These are phyloP conservation scores for Panurus biarmicus DNA, from an alignment of 2,113 vertebrate species.

Conservation along the genomic window DNA sequence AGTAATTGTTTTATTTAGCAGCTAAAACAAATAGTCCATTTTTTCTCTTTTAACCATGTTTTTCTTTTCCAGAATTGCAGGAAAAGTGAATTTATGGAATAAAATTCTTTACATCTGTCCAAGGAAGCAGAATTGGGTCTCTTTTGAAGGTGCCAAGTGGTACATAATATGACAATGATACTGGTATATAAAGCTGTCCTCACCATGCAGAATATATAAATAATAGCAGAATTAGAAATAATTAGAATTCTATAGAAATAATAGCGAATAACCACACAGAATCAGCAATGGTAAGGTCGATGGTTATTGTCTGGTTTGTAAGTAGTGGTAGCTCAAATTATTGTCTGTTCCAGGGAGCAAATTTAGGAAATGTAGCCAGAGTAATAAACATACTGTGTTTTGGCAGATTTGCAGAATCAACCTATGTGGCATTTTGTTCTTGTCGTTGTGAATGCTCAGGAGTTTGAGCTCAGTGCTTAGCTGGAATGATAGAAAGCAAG, in stretches of 20 bases:
- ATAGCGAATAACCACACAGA: background rate
- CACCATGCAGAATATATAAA: background rate
- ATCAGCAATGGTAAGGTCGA: background rate
- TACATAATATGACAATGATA: background rate
- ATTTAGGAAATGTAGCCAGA: background rate
- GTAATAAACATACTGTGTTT: background rate
- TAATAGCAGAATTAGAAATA: background rate
- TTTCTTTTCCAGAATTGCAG: slow-evolving; percentile 59
- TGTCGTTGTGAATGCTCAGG: background rate
- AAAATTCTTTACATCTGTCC: slow-evolving; percentile 21
- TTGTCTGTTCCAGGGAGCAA: background rate
- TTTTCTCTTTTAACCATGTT: background rate
- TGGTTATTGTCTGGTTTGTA: background rate
- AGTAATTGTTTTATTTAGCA: background rate
- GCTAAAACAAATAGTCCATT: background rate
- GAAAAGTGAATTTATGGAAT: slow-evolving; percentile 27
- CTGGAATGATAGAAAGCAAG: background rate
- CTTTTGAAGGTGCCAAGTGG: background rate
- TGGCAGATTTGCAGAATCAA: background rate
- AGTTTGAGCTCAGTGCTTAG: background rate
- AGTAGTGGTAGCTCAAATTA: background rate
- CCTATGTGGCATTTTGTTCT: background rate
- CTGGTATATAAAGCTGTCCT: background rate
- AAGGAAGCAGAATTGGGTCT: background rate
- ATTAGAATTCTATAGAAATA: background rate